These are phyloP conservation scores for Chlamydotis undulata DNA, from an alignment of 2,113 vertebrate species.

Conservation along the genomic window DNA sequence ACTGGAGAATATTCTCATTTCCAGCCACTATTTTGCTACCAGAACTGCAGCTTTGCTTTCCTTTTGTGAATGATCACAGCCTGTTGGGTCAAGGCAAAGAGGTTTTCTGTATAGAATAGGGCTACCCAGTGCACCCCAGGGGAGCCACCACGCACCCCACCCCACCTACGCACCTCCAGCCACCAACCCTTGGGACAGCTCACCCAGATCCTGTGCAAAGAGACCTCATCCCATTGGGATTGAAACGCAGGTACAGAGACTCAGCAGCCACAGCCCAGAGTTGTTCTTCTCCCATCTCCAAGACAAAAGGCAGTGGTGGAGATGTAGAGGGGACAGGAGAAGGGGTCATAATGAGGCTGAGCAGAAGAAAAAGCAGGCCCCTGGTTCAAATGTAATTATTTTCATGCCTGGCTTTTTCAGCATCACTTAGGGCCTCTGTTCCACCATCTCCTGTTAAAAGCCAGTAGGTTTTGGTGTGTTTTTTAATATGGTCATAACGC, in stretches of 20 bases:
- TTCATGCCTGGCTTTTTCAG: neutral
- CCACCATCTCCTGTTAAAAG: constrained; percentile 70
- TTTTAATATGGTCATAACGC: constrained; percentile 71
- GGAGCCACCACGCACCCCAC: neutral
- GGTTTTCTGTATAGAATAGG: neutral
- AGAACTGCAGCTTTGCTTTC: neutral
- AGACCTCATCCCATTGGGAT: neutral
- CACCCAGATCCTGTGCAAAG: neutral
- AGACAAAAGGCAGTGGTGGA: neutral
- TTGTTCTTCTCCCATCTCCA: neutral
- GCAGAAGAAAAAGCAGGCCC: neutral
- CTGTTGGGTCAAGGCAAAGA: neutral
- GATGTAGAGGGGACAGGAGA: neutral
- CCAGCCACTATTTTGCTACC: neutral
- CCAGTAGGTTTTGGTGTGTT: constrained; percentile 53
- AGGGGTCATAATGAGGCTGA: neutral
- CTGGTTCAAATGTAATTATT: constrained; percentile 20
- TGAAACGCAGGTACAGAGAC: neutral
- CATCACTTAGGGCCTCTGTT: constrained; percentile 48
- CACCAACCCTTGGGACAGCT: neutral
- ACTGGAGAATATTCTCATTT: neutral
- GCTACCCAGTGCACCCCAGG: neutral
- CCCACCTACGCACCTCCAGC: neutral
- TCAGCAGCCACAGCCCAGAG: neutral
- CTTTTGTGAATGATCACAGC: neutral